A percentile compares a stretch with the other conserved stretches of the same genome.
These are phyloP conservation scores for Pan troglodytes DNA, from an alignment of 2,113 vertebrate species.

Conservation along the genomic window NHGRI_mPanTro3-v2.1_pri NC_072404.2:55242501-55243000, in stretches of 20 bases:
- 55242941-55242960: neutral
- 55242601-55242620: neutral
- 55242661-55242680: neutral
- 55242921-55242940: neutral
- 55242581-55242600: neutral
- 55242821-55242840: neutral
- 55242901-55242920: neutral
- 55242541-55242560: neutral
- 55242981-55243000: neutral
- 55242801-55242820: neutral
- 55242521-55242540: neutral
- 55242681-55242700: fast-evolving
- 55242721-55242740: neutral
- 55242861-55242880: neutral
- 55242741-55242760: neutral
- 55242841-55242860: neutral
- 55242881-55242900: neutral
- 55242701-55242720: too few relatives aligned
- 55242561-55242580: neutral
- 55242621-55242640: neutral
- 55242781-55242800: neutral
- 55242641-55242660: neutral
- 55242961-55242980: neutral
- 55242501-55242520: neutral
- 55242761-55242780: neutral